phyloP scores from a whole-genome alignment of 1,140 invertebrate species.

The Lasioglossum albipes region DNA sequence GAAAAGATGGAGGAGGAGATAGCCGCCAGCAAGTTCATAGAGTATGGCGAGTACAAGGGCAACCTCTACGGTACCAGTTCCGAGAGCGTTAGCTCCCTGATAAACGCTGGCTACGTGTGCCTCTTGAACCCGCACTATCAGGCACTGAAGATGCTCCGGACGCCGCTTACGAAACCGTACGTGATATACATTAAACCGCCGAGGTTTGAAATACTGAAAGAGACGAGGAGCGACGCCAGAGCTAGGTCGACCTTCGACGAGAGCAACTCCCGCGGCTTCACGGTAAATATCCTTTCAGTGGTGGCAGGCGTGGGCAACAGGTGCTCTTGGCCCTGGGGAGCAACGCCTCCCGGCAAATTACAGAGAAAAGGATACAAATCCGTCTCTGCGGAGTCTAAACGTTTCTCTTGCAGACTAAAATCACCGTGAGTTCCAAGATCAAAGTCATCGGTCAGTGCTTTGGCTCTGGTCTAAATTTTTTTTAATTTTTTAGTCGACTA shows the following conservation, averaged over 20 bases:
- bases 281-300: constrained; percentile 80
- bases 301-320: no score
- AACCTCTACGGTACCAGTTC: constrained; percentile 97
- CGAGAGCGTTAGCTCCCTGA: constrained; percentile 92
- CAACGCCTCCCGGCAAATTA: no score
- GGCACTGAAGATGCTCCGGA: constrained; percentile 94
- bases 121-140: constrained; percentile 98
- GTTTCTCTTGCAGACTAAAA: no score
- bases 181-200: constrained; percentile 97
- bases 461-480: no score
- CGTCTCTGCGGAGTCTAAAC: no score
- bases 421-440: no score
- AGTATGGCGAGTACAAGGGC: constrained; percentile 98
- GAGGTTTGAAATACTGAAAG: constrained; percentile 89
- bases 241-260: constrained; percentile 95
- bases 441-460: no score
- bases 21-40: constrained; percentile 93
- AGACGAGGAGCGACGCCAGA: constrained; percentile 88
- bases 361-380: no score
- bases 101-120: constrained; percentile 93
- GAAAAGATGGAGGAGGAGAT: constrained; percentile 96
- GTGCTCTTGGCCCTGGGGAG: no score
- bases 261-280: constrained; percentile 92
- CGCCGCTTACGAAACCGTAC: constrained; percentile 95
- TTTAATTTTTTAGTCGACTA: no score